Percentiles rank a stretch among this genome's conserved stretches.
Conservation (phyloP, 2,888 invertebrate genomes). For the Melolontha melolontha region DNA sequence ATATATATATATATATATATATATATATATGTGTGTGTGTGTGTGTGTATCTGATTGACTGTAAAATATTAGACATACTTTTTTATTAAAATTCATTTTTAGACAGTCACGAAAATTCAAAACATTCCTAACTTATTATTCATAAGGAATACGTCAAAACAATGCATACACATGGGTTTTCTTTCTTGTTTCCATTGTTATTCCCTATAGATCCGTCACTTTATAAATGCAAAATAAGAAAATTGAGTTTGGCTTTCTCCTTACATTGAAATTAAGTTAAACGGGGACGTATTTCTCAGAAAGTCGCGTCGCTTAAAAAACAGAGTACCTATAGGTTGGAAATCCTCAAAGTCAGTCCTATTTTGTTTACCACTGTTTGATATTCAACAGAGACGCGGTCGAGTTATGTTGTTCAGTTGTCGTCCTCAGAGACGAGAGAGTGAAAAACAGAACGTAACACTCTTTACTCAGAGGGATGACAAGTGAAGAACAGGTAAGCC, state of each 20-base stretch:
- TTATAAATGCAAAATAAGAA: constrained; percentile 11
- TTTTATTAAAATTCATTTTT: too few species aligned
- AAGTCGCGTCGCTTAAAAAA: constrained; percentile 9
- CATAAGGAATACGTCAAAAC: too few species aligned
- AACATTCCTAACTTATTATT: too few species aligned
- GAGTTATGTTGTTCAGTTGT: constrained; percentile 32
- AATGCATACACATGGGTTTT: background rate
- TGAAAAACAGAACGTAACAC: constrained; percentile 1
- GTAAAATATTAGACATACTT: too few species aligned
- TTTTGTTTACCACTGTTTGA: constrained; percentile 32
- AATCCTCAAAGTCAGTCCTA: constrained; percentile 15
- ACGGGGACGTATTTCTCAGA: constrained; percentile 16
- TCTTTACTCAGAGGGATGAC: constrained; percentile 12
- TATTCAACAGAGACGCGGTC: constrained; percentile 29
- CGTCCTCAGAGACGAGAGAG: constrained; percentile 18
- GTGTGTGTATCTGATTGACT: too few species aligned
- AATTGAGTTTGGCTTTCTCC: constrained; percentile 27
- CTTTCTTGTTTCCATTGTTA: constrained; percentile 8
- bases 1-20: too few species aligned
- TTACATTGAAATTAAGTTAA: constrained; percentile 35
- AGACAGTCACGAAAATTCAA: too few species aligned
- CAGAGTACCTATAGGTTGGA: background rate
- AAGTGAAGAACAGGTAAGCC: constrained; percentile 28
- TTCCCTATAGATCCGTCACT: constrained; percentile 17
- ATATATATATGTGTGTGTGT: too few species aligned